These are phyloP conservation scores for Acheta domesticus DNA, from an alignment of 2,888 invertebrate species.

Conservation along the genomic window DNA sequence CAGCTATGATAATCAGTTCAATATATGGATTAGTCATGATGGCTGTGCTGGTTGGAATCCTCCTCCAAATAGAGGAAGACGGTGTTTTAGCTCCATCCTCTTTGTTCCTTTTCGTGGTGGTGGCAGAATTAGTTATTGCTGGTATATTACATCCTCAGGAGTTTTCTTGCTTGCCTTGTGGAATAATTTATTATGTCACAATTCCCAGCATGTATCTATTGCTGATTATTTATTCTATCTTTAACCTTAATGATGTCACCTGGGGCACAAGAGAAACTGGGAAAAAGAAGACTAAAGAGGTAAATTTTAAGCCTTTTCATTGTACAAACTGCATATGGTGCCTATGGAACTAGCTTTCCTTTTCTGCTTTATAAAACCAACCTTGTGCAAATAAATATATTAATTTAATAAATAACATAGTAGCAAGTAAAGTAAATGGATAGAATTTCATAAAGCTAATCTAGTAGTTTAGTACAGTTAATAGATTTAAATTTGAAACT, in stretches of 20 bases:
- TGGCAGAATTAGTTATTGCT: slow-evolving; percentile 56
- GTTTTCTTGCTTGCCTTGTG: slow-evolving; percentile 67
- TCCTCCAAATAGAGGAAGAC: slow-evolving; percentile 72
- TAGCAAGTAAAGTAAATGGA: too few species aligned
- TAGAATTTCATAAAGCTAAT: too few species aligned
- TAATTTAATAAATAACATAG: background rate
- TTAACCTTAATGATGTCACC: slow-evolving; percentile 87
- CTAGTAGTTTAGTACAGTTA: too few species aligned
- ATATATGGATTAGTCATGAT: slow-evolving; percentile 82
- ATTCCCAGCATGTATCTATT: slow-evolving; percentile 94
- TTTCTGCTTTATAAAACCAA: background rate
- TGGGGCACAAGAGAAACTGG: slow-evolving; percentile 89
- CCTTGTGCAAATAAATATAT: background rate
- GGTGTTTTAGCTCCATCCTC: slow-evolving; percentile 79
- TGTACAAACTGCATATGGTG: background rate
- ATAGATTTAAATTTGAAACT: background rate
- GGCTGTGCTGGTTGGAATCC: slow-evolving; percentile 77
- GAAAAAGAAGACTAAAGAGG: slow-evolving; percentile 44
- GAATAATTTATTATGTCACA: slow-evolving; percentile 80
- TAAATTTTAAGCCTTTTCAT: slow-evolving; percentile 22
- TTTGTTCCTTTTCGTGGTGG: slow-evolving; percentile 74
- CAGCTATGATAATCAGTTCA: slow-evolving; percentile 73
- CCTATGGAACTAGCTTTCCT: background rate
- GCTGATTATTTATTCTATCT: slow-evolving; percentile 84
- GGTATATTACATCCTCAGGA: slow-evolving; percentile 76